Base-by-base conservation (phyloP, 2,888 invertebrate species). In the Rhagophthalmus giganteus region DNA sequence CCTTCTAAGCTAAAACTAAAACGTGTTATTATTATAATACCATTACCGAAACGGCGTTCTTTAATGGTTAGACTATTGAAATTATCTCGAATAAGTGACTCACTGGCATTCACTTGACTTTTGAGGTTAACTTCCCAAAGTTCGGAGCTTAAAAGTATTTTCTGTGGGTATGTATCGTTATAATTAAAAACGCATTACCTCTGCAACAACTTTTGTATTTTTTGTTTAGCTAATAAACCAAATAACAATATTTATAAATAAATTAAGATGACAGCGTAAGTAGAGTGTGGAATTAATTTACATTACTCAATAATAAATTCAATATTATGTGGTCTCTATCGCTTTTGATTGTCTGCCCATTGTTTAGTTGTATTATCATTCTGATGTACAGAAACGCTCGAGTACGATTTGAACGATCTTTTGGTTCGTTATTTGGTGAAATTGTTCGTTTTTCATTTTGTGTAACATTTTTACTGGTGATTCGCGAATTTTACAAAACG, bases 181-280 rank as follows among this genome's bases (percentile, higher is more conserved):
- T 46, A 51, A 51, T 51, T 51, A 51, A 51, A 51, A 51, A 39
- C 51, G 34, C 51, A 51, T 51, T 51, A 51, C 45, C 40, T 40
- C 39, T 38, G 39, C 42, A 44, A 42, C 42, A 26, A 26, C 44
- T 39, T 39, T 34, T 39, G 33, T 14, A 28, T 45, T 27, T 45
- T 51, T 40, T 50, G 16, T 50, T 34, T 34, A 26, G 38, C 39
- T 40, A 45, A 39, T 47, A 39, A 39, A 27, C 28, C 41, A 51
- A 50, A 51, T 45, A 45, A 45, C 40, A 31, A 34, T 45, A 30
- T 45, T 51, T 51, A 51, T 51, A 51, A 50, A 26, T 16, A 44
- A 37, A 50, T 50, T 50, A 50, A 45, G 44, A 34, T 42, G 33
- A 30, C 12, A 24, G 12, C 31, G 12, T 15, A 7, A 41, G 32